Base-by-base conservation (phyloP, 2,888 invertebrate genomes). In the Xestia ashworthii region DNA sequence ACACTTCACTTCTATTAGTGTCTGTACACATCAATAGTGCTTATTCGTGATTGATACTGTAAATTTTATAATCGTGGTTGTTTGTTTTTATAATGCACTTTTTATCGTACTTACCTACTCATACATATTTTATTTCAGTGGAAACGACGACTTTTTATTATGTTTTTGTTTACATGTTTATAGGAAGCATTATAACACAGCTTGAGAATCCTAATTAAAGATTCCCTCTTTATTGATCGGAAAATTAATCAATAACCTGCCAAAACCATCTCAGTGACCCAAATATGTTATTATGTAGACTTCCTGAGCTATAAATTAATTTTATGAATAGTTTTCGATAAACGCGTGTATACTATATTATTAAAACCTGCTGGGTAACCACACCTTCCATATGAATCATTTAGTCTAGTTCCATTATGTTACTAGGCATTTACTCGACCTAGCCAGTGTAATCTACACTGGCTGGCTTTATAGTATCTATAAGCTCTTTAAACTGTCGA, bases 221-320 rank as follows among this genome's bases (percentile, higher is more conserved):
- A 12, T 32, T 44, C 0, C 5, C 11, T 22, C 38, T 16, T 48
- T 19, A 12, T 66, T 6, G 9, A 41, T 55, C 9, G 6, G 5
- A 41, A 64, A 69, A 53, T 38, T 14, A 38, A 70, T 38, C 11
- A 81, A 44, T 16, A 70, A 62, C n/a, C 50, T 48, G 4, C 14
- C 16, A 55, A 62, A 60, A 72, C 14, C 12, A 62, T 16, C 14
- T 62, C 38, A 25, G 14, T 71, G 60, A 70, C n/a, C 41, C 32
- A 82, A 6, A 25, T 66, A 48, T 46, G 38, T 50, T 66, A 48
- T 25, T 71, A 60, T 12, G 2, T 22, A 48, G 5, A 66, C 60
- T 79, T 83, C 83, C 72, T 78, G 72, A 62, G 22, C 72, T 14
- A 72, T 78, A 78, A 78, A 72, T 78, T 44, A 60, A 6, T 58